Conservation (phyloP, 2,113 vertebrate species). For the Herpailurus yagouaroundi region DNA sequence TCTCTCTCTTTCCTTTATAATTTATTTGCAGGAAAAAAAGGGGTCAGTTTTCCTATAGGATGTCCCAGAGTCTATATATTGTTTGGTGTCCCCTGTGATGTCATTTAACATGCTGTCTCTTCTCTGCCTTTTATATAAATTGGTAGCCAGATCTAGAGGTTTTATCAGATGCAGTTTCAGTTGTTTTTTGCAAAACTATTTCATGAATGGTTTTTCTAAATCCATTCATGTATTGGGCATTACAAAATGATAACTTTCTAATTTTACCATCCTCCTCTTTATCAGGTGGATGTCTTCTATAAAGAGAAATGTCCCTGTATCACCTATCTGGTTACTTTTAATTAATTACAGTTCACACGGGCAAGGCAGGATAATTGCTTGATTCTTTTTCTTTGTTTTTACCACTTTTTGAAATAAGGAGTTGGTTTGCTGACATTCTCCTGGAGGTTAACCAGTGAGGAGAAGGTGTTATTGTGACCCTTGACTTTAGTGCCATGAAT, state of each 20-base stretch:
- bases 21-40: not conserved
- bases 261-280: slow-evolving; percentile 9
- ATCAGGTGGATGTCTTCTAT: not conserved
- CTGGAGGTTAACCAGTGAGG: not conserved
- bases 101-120: not conserved
- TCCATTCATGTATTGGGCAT: not conserved
- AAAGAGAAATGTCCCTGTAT: not conserved
- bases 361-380: slow-evolving; percentile 2
- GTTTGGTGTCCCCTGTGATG: not conserved
- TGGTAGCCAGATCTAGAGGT: not conserved
- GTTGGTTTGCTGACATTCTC: not conserved
- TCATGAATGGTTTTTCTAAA: slow-evolving; percentile 4
- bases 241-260: not conserved
- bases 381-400: slow-evolving; percentile 35
- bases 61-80: not conserved
- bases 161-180: not conserved
- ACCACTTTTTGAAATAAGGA: slow-evolving; percentile 34
- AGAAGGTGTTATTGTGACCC: not conserved
- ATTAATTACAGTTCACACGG: not conserved
- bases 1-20: not conserved
- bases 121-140: slow-evolving; percentile 3
- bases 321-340: not conserved
- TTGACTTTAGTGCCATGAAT: not conserved
- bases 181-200: not conserved
- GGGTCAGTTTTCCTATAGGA: not conserved